Evolutionary conservation across 2,888 invertebrate species (phyloP), one percentile per base, ranked within the genome.

Genomic region (Plagodis dolabraria): DNA sequence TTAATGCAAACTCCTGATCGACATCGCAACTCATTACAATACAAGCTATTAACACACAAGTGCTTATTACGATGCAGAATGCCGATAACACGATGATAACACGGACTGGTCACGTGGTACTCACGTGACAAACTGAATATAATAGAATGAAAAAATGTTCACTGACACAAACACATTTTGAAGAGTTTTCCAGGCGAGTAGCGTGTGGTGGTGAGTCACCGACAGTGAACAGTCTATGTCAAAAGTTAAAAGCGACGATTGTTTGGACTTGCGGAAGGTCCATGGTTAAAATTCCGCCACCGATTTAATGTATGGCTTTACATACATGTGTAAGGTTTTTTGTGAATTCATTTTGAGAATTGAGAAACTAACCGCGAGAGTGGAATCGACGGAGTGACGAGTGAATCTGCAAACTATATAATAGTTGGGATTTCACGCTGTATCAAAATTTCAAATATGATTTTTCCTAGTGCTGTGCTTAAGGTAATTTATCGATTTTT

Each of bases 141-240:
- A 8, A 36, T 36, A 36, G 22, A 22, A 22, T 22, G 22, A 22
- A 36, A 36, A 36, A 36, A 36, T 36, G 9, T 8, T 8, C 5
- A 36, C 36, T 36, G 40, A 8, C 10, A 40, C 40, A 5, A 40
- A 40, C 40, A 40, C 40, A 10, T 40, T 64, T 72, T 78, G 76
- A 82, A 85, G 85, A 89, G 86, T 87, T 88, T 87, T 88, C 88
- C 87, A 82, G 74, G 70, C 78, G 22, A 22, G 22, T 70, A 71
- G 71, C 73, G 62, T 62, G 56, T 67, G 53, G 40, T 63, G 50
- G 75, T 87, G 87, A 86, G 67, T 89, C 87, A 88, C 67, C 53
- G 42, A 51, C 10, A 62, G 59, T 48, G 51, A 38, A 0, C 63
- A 55, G 64, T 57, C 0, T 33, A 57, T 63, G 51, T 48, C 2